These are phyloP conservation scores for Tetragonisca angustula DNA, from an alignment of 2,888 invertebrate genomes.

Conservation along the genomic window DNA sequence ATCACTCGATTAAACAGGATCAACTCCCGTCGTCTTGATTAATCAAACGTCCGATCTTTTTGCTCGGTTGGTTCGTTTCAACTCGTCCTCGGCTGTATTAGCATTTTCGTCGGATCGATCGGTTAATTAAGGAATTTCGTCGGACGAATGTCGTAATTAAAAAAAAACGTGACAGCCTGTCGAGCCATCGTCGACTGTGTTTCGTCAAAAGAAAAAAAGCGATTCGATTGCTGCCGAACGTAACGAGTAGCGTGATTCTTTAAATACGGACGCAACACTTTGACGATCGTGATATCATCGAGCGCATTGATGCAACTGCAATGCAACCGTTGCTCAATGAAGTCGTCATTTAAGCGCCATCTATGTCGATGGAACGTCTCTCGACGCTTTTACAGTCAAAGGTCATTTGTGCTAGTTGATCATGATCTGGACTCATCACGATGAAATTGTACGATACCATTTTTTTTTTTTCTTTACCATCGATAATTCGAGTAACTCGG, in stretches of 20 bases:
- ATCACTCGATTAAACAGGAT: constrained; percentile 18
- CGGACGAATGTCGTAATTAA: constrained; percentile 34
- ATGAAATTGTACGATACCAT: too few relatives aligned
- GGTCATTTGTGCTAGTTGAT: not conserved
- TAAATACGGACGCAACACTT: constrained; percentile 29
- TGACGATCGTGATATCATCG: constrained; percentile 38
- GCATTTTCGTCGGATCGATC: constrained; percentile 17
- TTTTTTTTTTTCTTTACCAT: too few relatives aligned
- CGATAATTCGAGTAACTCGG: not conserved
- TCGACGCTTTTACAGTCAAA: not conserved
- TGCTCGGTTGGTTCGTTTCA: not conserved
- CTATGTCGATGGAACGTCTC: not conserved
- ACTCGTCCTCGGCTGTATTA: constrained; percentile 7
- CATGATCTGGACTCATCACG: not conserved
- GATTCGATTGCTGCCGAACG: too few relatives aligned
- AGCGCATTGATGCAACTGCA: constrained; percentile 19
- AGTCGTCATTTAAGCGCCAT: constrained; percentile 42
- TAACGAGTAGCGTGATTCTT: constrained; percentile 31
- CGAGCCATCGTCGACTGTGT: constrained; percentile 22
- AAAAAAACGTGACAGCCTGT: constrained; percentile 22
- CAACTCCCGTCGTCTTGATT: constrained; percentile 30
- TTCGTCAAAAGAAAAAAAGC: not conserved
- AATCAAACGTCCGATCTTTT: constrained; percentile 39
- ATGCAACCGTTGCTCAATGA: constrained; percentile 44
- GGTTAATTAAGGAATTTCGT: constrained; percentile 46